phyloP scores from a whole-genome alignment of 2,888 invertebrate genomes.

The Sipunculus nudus region DNA sequence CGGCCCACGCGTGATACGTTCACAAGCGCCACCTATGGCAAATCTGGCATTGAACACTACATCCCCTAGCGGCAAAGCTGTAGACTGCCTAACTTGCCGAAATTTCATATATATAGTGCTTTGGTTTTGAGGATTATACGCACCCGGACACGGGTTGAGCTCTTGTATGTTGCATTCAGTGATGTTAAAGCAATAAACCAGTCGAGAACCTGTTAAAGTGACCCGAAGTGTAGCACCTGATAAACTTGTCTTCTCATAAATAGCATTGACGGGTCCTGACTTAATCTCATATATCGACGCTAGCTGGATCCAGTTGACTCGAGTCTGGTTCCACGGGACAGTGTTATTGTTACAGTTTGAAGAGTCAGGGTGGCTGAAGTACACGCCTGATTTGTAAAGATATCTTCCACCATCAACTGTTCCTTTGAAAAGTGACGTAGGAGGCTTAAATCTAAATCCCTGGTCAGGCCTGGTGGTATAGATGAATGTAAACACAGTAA shows the following conservation, averaged over 20 bases:
- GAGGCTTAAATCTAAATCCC: conserved; percentile 47
- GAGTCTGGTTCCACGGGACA: background rate
- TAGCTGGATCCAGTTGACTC: conserved; percentile 8
- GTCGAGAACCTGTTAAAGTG: too few relatives aligned
- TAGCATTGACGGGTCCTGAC: background rate
- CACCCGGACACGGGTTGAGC: background rate
- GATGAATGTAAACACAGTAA: conserved; percentile 53
- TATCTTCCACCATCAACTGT: conserved; percentile 50
- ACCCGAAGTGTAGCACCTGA: too few relatives aligned
- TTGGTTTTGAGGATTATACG: background rate
- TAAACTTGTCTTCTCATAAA: too few relatives aligned
- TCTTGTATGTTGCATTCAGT: background rate
- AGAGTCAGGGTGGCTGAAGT: conserved; percentile 46
- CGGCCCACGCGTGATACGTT: background rate
- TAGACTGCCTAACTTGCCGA: too few relatives aligned
- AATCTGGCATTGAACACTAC: conserved; percentile 45
- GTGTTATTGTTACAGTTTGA: background rate
- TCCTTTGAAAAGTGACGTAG: conserved; percentile 45
- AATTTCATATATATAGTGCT: conserved; percentile 6
- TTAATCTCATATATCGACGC: background rate
- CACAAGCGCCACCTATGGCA: background rate
- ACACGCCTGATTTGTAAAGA: conserved; percentile 51
- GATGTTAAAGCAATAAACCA: too few relatives aligned
- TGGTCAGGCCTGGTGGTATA: conserved; percentile 41
- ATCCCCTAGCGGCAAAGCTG: conserved; percentile 52